These are phyloP conservation scores for Lamproptera curius DNA, from an alignment of 2,888 invertebrate genomes.

Conservation along the genomic window DNA sequence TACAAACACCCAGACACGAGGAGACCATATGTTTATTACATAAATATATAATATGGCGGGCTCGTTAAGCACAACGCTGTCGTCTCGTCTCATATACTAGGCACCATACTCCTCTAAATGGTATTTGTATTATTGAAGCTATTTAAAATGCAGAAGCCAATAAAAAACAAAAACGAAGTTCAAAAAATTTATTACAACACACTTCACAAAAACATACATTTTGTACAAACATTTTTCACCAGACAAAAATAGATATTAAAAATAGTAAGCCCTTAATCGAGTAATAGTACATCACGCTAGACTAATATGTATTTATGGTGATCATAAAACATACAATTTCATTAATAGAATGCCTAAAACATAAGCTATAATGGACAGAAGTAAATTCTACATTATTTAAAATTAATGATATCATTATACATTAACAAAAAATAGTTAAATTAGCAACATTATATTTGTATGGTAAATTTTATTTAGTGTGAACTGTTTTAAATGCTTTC, in stretches of 20 bases:
- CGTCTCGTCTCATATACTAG: too few relatives aligned
- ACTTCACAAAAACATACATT: conserved; percentile 65
- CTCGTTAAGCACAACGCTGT: too few relatives aligned
- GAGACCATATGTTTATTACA: too few relatives aligned
- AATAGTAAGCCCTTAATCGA: conserved; percentile 1
- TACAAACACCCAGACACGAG: too few relatives aligned
- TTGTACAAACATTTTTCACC: conserved; percentile 55
- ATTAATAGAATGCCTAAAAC: background rate
- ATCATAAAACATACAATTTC: background rate
- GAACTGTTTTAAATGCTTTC: too few relatives aligned
- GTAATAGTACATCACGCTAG: background rate
- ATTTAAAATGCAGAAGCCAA: too few relatives aligned
- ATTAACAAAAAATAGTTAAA: background rate
- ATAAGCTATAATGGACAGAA: background rate
- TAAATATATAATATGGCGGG: too few relatives aligned
- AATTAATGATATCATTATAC: conserved; percentile 1
- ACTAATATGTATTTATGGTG: background rate
- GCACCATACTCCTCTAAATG: too few relatives aligned
- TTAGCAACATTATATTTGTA: too few relatives aligned
- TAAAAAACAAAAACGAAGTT: conserved; percentile 36
- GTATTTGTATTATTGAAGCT: background rate
- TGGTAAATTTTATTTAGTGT: too few relatives aligned
- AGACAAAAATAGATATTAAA: conserved; percentile 36
- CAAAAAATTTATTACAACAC: conserved; percentile 67
- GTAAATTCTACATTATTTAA: background rate